A percentile compares a stretch with the other conserved stretches of the same genome.
These are phyloP conservation scores for Regulus satrapa DNA, from an alignment of 2,113 vertebrate species.

Conservation along the genomic window DNA sequence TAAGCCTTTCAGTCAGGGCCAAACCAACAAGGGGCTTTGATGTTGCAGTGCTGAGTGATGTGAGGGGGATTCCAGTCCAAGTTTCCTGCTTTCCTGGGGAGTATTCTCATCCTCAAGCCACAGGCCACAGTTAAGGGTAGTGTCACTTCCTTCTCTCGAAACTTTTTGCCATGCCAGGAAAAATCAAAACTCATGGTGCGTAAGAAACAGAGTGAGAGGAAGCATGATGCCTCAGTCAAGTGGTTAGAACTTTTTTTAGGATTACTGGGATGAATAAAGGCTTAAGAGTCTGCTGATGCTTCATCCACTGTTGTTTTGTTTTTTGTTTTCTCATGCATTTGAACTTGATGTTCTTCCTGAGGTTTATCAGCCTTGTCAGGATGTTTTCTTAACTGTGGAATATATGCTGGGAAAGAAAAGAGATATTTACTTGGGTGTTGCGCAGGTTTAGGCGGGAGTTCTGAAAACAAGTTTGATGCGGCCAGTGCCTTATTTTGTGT, in stretches of 20 bases:
- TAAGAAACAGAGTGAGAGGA: background rate
- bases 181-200: background rate
- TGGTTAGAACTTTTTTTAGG: background rate
- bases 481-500: background rate
- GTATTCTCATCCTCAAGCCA: slow-evolving; percentile 1
- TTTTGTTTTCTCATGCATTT: background rate
- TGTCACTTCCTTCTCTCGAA: slow-evolving; percentile 57
- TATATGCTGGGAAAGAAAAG: background rate
- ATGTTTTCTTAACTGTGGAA: background rate
- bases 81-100: slow-evolving; percentile 29
- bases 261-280: background rate
- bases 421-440: background rate
- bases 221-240: background rate
- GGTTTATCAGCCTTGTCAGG: background rate
- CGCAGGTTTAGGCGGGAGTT: background rate
- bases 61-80: slow-evolving; percentile 44
- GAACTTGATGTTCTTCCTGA: background rate
- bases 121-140: background rate
- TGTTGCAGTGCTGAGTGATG: background rate
- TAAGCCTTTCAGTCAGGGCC: background rate
- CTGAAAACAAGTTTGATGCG: background rate
- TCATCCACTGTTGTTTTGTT: background rate
- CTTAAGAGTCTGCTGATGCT: background rate
- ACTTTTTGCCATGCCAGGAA: slow-evolving; percentile 17
- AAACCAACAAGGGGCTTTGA: background rate